Conservation (phyloP, 2,888 invertebrate genomes). For the Sialis lutaria region DNA sequence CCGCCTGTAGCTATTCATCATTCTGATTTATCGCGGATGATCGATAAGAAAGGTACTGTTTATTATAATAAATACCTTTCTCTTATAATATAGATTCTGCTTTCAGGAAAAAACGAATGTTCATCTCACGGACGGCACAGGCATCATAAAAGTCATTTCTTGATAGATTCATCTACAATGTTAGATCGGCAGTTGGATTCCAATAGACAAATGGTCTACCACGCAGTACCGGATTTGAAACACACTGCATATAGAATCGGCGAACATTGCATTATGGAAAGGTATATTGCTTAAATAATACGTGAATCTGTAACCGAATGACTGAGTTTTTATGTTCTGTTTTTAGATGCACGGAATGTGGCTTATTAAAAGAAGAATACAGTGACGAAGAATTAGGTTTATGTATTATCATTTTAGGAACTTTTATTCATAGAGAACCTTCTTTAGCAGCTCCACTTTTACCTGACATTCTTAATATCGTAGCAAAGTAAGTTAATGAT, state of each 20-base stretch:
- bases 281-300: slow-evolving; percentile 22
- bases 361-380: slow-evolving; percentile 75
- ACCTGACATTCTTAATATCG: slow-evolving; percentile 76
- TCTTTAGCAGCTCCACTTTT: slow-evolving; percentile 84
- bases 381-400: slow-evolving; percentile 93
- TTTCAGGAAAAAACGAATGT: background rate
- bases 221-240: slow-evolving; percentile 29
- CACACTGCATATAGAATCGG: slow-evolving; percentile 48
- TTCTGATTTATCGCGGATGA: background rate
- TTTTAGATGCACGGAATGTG: slow-evolving; percentile 69
- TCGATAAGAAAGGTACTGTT: background rate
- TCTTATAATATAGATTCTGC: background rate
- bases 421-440: slow-evolving; percentile 93
- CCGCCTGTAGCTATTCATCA: slow-evolving; percentile 17
- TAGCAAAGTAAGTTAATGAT: slow-evolving; percentile 50
- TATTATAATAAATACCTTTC: background rate
- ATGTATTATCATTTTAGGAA: slow-evolving; percentile 82
- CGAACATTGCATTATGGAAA: slow-evolving; percentile 51
- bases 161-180: slow-evolving; percentile 24
- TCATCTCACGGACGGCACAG: slow-evolving; percentile 10
- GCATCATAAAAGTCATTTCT: slow-evolving; percentile 34
- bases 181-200: slow-evolving; percentile 6
- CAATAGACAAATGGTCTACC: slow-evolving; percentile 6
- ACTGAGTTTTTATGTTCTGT: background rate
- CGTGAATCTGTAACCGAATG: background rate